Evolutionary conservation across 2,797 vertebrate species (phyloP).

Genomic region (Cyprinella venusta): DNA sequence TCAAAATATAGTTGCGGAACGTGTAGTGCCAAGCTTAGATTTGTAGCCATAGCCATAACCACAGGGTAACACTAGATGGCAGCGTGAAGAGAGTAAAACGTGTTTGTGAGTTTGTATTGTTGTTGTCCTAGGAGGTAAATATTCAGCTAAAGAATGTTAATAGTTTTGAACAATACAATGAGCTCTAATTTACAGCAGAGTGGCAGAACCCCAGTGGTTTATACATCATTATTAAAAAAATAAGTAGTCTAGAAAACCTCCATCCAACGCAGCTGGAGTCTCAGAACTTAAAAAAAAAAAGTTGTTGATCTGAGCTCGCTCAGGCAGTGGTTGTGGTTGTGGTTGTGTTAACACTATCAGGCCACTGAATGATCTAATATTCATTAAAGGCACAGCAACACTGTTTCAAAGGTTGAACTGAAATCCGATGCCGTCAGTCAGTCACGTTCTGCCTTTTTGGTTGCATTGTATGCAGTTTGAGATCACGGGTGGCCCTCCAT

Average conservation of each 20-base stretch:
- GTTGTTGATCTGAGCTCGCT: conserved; percentile 29
- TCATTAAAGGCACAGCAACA: conserved; percentile 26
- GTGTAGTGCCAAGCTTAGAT: conserved; percentile 13
- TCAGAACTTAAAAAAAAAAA: conserved; percentile 5
- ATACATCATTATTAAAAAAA: conserved; percentile 22
- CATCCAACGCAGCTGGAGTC: conserved; percentile 4
- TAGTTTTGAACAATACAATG: not conserved
- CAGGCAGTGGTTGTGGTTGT: not conserved
- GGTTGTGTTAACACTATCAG: conserved; percentile 25
- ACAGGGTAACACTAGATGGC: conserved; percentile 48
- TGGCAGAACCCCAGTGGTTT: not conserved
- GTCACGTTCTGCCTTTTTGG: not conserved
- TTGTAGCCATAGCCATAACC: not conserved
- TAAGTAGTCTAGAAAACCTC: conserved; percentile 25
- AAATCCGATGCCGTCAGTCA: not conserved
- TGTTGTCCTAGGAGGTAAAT: not conserved
- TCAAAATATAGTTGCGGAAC: not conserved
- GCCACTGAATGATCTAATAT: conserved; percentile 7
- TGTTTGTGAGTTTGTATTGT: not conserved
- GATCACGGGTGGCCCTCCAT: conserved; percentile 17
- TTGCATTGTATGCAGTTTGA: conserved; percentile 21
- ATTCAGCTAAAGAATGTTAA: not conserved
- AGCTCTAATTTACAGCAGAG: conserved; percentile 32
- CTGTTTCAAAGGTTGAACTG: conserved; percentile 13
- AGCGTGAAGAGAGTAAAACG: conserved; percentile 18